These are phyloP conservation scores for Prinia subflava DNA, from an alignment of 2,113 vertebrate species.

Conservation along the genomic window DNA sequence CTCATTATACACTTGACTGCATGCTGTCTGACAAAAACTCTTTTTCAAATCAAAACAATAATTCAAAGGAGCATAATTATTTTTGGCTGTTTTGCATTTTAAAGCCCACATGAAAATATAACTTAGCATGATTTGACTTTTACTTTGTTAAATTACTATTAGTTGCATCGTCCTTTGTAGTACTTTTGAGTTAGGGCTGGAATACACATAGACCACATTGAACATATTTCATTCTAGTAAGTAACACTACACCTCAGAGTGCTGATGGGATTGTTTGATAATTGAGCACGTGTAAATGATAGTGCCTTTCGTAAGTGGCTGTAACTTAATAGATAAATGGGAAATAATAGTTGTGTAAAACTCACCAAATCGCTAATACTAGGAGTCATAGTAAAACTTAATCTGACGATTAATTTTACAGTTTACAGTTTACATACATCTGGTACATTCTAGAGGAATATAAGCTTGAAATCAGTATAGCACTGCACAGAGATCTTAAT, in stretches of 20 bases:
- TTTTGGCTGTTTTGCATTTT: not conserved
- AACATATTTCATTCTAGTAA: not conserved
- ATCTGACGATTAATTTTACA: not conserved
- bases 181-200: not conserved
- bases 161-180: not conserved
- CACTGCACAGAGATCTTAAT: not conserved
- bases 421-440: not conserved
- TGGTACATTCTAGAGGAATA: not conserved
- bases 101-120: not conserved
- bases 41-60: slow-evolving; percentile 19
- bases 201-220: not conserved
- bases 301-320: not conserved
- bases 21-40: slow-evolving; percentile 10
- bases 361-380: not conserved
- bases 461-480: not conserved
- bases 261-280: not conserved
- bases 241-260: not conserved
- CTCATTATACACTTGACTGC: slow-evolving; percentile 30
- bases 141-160: not conserved
- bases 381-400: not conserved
- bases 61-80: not conserved
- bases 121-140: not conserved
- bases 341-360: not conserved
- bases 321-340: not conserved
- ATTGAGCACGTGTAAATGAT: not conserved